Evolutionary conservation across 2,113 vertebrate species (phyloP).

Genomic region (Oxyura jamaicensis): DNA sequence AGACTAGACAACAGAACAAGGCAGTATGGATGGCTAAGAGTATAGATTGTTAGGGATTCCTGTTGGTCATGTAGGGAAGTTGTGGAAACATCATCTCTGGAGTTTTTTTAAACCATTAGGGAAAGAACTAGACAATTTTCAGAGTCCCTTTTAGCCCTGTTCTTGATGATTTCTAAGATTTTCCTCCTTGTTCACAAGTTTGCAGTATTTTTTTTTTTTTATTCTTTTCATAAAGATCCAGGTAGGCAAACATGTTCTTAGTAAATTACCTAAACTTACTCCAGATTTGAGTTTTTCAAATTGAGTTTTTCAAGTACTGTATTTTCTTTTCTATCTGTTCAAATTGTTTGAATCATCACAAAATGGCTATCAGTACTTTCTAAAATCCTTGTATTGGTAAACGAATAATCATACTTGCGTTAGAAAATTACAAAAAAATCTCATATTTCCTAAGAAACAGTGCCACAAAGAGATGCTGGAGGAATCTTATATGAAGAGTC

Average conservation of each 20-base stretch:
- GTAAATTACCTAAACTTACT: not conserved
- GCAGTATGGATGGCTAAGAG: not conserved
- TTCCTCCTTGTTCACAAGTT: not conserved
- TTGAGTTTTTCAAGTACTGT: not conserved
- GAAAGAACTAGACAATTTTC: not conserved
- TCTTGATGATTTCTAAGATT: not conserved
- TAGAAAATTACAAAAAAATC: slow-evolving; percentile 27
- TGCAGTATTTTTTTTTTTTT: not conserved
- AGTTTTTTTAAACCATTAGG: not conserved
- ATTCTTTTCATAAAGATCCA: not conserved
- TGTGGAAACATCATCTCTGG: not conserved
- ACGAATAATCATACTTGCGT: not conserved
- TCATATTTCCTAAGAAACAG: not conserved
- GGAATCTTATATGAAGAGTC: slow-evolving; percentile 29
- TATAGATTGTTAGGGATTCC: not conserved
- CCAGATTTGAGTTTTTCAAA: not conserved
- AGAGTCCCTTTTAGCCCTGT: not conserved
- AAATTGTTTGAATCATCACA: slow-evolving; percentile 1
- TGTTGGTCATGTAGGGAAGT: not conserved
- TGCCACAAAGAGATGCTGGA: slow-evolving; percentile 13
- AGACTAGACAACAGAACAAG: not conserved
- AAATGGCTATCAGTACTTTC: slow-evolving; percentile 48
- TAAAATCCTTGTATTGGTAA: slow-evolving; percentile 37
- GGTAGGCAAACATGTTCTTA: not conserved
- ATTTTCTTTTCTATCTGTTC: slow-evolving; percentile 51